Evolutionary conservation across 2,888 invertebrate species (phyloP).

Genomic region (Coenonympha glycerion): DNA sequence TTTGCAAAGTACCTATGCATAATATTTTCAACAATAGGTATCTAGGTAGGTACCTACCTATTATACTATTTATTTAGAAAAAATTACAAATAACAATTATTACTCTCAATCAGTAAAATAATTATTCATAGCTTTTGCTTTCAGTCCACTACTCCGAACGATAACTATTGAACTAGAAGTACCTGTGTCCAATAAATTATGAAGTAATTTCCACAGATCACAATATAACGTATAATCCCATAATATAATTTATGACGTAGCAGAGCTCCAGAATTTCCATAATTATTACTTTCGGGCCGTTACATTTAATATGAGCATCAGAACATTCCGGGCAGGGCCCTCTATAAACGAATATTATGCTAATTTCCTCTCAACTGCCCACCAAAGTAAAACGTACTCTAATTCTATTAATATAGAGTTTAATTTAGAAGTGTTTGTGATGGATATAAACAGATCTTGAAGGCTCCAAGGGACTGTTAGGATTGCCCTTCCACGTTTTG

Average conservation of each 20-base stretch:
- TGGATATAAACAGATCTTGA: constrained; percentile 14
- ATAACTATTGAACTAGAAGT: no score
- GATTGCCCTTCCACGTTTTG: constrained; percentile 18
- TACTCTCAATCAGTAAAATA: no score
- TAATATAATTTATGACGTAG: constrained; percentile 9
- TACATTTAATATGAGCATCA: constrained; percentile 24
- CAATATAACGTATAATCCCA: not conserved
- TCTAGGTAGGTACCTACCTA: no score
- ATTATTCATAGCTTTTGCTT: no score
- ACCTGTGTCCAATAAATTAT: no score
- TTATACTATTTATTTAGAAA: no score
- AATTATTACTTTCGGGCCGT: constrained; percentile 27
- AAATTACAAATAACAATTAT: no score
- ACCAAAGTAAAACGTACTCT: not conserved
- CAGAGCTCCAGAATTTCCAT: constrained; percentile 20
- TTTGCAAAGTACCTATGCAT: no score
- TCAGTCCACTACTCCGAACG: no score
- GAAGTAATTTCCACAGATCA: no score
- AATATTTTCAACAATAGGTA: no score
- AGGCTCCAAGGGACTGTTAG: constrained; percentile 14
- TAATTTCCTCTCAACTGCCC: constrained; percentile 18
- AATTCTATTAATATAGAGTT: not conserved
- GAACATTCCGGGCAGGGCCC: constrained; percentile 16
- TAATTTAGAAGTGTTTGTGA: not conserved
- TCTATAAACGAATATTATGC: constrained; percentile 28